Evolutionary conservation across 2,888 invertebrate genomes (phyloP).

Genomic region (Drosophila kambysellisi): DNA sequence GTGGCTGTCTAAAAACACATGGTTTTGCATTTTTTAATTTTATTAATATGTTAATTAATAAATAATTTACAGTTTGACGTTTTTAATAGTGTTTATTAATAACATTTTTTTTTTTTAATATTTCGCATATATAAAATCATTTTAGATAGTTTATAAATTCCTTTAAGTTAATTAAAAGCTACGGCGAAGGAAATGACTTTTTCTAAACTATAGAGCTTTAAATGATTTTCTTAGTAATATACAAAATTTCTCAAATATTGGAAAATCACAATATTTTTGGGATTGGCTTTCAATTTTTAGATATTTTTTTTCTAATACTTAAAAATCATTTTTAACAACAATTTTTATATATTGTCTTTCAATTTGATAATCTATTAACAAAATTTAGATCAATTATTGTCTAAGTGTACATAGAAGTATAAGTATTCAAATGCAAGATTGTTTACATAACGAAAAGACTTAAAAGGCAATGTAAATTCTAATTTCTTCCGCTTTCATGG

Average conservation of each 20-base stretch:
- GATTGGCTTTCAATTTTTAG: neutral
- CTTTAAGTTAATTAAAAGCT: too few relatives aligned
- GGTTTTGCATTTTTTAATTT: neutral
- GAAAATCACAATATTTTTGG: neutral
- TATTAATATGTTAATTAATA: too few relatives aligned
- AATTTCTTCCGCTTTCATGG: slow-evolving; percentile 44
- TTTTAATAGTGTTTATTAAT: too few relatives aligned
- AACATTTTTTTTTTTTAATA: neutral
- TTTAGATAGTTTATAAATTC: too few relatives aligned
- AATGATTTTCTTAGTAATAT: neutral
- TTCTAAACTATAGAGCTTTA: neutral
- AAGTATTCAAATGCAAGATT: slow-evolving; percentile 25
- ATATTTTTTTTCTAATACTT: neutral
- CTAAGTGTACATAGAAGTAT: slow-evolving; percentile 3
- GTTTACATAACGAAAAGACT: slow-evolving; percentile 19
- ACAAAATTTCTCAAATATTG: neutral
- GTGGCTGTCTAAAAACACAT: neutral
- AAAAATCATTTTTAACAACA: neutral
- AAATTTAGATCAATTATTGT: neutral
- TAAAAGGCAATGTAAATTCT: slow-evolving; percentile 23
- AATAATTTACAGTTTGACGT: too few relatives aligned
- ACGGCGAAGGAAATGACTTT: too few relatives aligned
- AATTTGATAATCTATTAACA: neutral
- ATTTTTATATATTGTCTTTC: neutral
- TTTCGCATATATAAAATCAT: neutral